These are phyloP conservation scores for Eupithecia pulchellata DNA, from an alignment of 2,888 invertebrate species.

Conservation along the genomic window DNA sequence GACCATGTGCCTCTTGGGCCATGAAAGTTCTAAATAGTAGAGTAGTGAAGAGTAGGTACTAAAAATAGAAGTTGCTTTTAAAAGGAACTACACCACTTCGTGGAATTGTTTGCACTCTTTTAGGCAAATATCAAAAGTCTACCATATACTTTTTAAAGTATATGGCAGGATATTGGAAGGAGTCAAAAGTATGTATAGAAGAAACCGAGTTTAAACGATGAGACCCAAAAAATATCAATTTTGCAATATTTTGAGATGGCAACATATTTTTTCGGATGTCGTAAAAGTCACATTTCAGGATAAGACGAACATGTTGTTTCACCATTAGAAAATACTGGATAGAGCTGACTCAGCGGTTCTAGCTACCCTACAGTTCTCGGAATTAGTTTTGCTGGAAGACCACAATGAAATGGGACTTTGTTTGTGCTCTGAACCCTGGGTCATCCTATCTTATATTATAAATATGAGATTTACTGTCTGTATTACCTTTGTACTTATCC, in stretches of 20 bases:
- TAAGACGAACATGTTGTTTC: conserved; percentile 58
- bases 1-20: neutral
- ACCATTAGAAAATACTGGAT: conserved; percentile 59
- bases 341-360: conserved; percentile 63
- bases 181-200: neutral
- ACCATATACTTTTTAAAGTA: neutral
- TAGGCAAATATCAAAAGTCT: neutral
- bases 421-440: neutral
- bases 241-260: conserved; percentile 28
- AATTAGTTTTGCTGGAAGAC: conserved; percentile 45
- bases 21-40: neutral
- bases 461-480: neutral
- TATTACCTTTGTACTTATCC: too few relatives aligned
- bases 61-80: neutral
- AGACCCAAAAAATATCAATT: conserved; percentile 19
- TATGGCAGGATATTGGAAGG: neutral
- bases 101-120: neutral
- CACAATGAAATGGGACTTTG: conserved; percentile 3
- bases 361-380: conserved; percentile 47
- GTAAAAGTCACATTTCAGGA: conserved; percentile 52
- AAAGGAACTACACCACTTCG: neutral
- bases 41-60: neutral
- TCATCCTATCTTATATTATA: neutral
- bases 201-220: neutral
- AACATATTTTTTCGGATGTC: conserved; percentile 35